These are phyloP conservation scores for Spinus pinus DNA, from an alignment of 2,797 vertebrate species.

Conservation along the genomic window DNA sequence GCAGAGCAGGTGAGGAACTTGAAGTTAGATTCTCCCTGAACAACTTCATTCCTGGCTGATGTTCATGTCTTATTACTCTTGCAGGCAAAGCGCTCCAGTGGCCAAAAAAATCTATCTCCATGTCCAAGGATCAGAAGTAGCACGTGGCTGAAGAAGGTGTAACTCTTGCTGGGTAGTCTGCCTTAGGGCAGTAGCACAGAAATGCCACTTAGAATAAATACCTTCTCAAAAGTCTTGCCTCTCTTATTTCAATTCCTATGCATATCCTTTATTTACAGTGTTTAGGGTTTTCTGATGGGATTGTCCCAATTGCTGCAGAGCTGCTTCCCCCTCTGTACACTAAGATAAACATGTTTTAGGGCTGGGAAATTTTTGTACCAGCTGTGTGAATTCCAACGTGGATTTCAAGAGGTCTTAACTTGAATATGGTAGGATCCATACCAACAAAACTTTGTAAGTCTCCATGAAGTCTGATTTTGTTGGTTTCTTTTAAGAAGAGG, in stretches of 20 bases:
- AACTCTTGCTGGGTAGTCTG: neutral
- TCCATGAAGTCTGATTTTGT: neutral
- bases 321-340: neutral
- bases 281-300: neutral
- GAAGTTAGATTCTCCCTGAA: neutral
- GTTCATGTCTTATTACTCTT: neutral
- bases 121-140: neutral
- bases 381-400: neutral
- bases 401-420: neutral
- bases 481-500: neutral
- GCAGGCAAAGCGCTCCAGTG: conserved; percentile 18
- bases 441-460: neutral
- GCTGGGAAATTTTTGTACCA: neutral
- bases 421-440: neutral
- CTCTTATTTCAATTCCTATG: neutral
- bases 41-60: neutral
- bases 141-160: neutral
- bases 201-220: neutral
- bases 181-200: neutral
- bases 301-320: neutral
- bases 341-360: neutral
- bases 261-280: neutral
- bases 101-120: conserved; percentile 37
- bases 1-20: neutral
- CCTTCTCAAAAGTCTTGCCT: neutral